Conservation (phyloP, 2,888 invertebrate genomes). For the Proisotoma minuta region DNA sequence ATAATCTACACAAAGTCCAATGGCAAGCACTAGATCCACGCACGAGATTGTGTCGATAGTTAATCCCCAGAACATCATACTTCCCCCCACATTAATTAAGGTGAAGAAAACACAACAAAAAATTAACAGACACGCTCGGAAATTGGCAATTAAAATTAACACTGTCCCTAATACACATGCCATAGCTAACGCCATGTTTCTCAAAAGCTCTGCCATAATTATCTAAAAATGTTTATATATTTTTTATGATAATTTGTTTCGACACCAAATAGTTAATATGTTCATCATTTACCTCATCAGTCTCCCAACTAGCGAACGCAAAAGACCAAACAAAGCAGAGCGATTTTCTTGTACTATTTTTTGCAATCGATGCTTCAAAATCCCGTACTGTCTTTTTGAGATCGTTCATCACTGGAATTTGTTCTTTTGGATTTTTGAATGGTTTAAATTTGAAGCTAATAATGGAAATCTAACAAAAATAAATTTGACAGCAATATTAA, state of each 20-base stretch:
- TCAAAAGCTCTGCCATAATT: conserved; percentile 67
- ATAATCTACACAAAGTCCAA: conserved; percentile 78
- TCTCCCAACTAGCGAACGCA: conserved; percentile 69
- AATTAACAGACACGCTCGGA: conserved; percentile 73
- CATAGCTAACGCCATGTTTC: conserved; percentile 70
- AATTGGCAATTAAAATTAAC: conserved; percentile 66
- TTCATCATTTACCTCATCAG: conserved; percentile 59
- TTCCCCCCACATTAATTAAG: conserved; percentile 65
- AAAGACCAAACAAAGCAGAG: conserved; percentile 67
- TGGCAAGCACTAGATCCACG: conserved; percentile 72
- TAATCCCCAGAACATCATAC: conserved; percentile 75
- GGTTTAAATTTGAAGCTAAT: conserved; percentile 61
- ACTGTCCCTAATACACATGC: conserved; percentile 76
- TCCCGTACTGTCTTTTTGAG: conserved; percentile 58
- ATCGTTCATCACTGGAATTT: conserved; percentile 69
- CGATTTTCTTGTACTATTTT: no score
- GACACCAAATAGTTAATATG: no score
- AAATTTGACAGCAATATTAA: conserved; percentile 5
- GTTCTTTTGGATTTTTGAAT: conserved; percentile 59
- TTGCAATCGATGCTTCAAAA: conserved; percentile 59
- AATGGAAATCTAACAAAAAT: conserved; percentile 55
- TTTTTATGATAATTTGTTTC: not conserved
- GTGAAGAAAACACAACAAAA: conserved; percentile 61
- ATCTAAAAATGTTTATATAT: conserved; percentile 51
- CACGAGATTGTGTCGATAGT: conserved; percentile 77